A percentile compares a stretch with the other conserved stretches of the same genome.
Conservation (phyloP, 2,888 invertebrate genomes). For the Tetanocera ferruginea region DNA sequence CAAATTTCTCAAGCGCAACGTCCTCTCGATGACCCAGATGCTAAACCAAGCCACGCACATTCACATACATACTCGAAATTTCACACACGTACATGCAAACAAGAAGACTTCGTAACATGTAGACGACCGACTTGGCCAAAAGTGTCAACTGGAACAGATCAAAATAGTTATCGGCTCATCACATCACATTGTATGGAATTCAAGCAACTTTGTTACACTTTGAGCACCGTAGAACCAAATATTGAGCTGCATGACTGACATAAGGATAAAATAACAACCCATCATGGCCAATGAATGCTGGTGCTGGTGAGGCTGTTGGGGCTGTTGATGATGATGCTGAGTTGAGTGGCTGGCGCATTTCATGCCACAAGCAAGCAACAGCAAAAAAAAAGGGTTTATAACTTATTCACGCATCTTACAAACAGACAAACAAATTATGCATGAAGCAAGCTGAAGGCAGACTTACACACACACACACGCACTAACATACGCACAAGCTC, state of each 20-base stretch:
- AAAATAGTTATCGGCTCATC: conserved; percentile 16
- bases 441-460: neutral
- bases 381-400: conserved; percentile 28
- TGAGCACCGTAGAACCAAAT: neutral
- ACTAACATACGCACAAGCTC: neutral
- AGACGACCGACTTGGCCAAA: neutral
- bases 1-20: conserved; percentile 42
- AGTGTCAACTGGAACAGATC: conserved; percentile 13
- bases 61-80: neutral
- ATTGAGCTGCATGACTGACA: too few relatives aligned
- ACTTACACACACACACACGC: neutral
- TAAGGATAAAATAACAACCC: too few relatives aligned
- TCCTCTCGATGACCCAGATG: conserved; percentile 31
- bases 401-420: conserved; percentile 26
- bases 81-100: neutral
- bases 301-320: too few relatives aligned
- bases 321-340: too few relatives aligned
- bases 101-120: neutral
- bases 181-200: conserved; percentile 4
- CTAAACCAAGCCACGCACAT: neutral
- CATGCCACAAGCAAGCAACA: too few relatives aligned
- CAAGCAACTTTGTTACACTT: neutral
- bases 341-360: too few relatives aligned
- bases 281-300: too few relatives aligned
- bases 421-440: neutral